A percentile compares a stretch with the other conserved stretches of the same genome.
Conservation (phyloP, 1,140 invertebrate genomes). For the Varroa destructor region DNA sequence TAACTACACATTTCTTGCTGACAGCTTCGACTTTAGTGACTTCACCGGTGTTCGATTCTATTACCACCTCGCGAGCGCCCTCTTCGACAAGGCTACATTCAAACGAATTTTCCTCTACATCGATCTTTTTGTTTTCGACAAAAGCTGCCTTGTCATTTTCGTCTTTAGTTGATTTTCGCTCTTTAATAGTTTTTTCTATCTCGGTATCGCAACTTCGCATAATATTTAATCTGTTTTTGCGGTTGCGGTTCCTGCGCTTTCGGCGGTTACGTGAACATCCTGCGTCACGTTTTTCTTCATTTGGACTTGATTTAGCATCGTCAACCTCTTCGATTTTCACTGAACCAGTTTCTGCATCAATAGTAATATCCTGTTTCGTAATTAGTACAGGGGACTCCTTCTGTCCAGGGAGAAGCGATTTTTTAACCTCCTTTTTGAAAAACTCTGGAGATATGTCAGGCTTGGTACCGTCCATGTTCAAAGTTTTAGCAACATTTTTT, state of each 20-base stretch:
- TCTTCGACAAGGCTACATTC: not conserved
- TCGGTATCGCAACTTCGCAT: conserved; percentile 17
- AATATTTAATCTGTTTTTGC: conserved; percentile 19
- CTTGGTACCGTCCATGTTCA: no score
- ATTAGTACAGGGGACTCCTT: conserved; percentile 12
- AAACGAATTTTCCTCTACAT: not conserved
- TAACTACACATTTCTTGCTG: conserved; percentile 21
- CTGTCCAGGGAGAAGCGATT: not conserved
- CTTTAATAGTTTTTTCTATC: conserved; percentile 1
- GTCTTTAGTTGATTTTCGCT: not conserved
- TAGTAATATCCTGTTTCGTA: conserved; percentile 25
- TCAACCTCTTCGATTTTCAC: conserved; percentile 20
- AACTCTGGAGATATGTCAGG: no score
- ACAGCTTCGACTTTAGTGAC: conserved; percentile 20
- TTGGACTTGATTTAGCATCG: conserved; percentile 11
- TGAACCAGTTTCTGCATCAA: conserved; percentile 26
- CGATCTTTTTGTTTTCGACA: not conserved
- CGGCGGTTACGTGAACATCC: not conserved
- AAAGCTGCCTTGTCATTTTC: not conserved
- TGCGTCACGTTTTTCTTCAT: conserved; percentile 13
- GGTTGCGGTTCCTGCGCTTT: not conserved
- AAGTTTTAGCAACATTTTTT: no score
- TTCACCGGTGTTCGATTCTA: conserved; percentile 14
- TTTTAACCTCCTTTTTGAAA: no score
- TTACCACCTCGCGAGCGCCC: conserved; percentile 6